These are phyloP conservation scores for Hypercompe scribonia DNA, from an alignment of 2,888 invertebrate species.

Conservation along the genomic window DNA sequence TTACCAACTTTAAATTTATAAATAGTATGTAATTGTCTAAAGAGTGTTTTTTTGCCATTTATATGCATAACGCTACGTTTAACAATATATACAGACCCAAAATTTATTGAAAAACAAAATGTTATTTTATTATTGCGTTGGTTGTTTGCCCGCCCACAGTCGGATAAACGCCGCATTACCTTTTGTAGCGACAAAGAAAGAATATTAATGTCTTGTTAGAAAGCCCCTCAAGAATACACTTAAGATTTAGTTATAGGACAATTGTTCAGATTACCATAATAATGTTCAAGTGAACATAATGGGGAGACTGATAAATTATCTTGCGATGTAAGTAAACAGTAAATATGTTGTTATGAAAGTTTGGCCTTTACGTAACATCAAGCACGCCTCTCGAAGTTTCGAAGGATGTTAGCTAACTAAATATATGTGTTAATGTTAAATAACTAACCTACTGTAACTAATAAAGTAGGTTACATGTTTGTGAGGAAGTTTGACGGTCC, in stretches of 20 bases:
- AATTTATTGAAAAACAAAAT: not conserved
- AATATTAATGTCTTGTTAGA: not conserved
- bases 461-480: not conserved
- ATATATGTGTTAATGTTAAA: not conserved
- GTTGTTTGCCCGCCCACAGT: not conserved
- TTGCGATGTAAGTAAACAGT: not conserved
- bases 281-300: not conserved
- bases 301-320: conserved; percentile 11
- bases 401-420: not conserved
- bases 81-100: not conserved
- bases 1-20: not conserved
- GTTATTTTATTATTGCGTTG: not conserved
- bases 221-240: conserved; percentile 16
- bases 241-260: conserved; percentile 12
- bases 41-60: not conserved
- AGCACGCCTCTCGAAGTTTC: not conserved
- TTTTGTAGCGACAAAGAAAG: not conserved
- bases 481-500: not conserved
- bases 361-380: not conserved
- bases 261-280: conserved; percentile 17
- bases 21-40: not conserved
- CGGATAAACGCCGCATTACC: not conserved
- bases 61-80: not conserved
- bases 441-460: not conserved
- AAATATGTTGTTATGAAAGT: not conserved